Conservation (phyloP, 2,113 vertebrate genomes). For the Cebus imitator region DNA sequence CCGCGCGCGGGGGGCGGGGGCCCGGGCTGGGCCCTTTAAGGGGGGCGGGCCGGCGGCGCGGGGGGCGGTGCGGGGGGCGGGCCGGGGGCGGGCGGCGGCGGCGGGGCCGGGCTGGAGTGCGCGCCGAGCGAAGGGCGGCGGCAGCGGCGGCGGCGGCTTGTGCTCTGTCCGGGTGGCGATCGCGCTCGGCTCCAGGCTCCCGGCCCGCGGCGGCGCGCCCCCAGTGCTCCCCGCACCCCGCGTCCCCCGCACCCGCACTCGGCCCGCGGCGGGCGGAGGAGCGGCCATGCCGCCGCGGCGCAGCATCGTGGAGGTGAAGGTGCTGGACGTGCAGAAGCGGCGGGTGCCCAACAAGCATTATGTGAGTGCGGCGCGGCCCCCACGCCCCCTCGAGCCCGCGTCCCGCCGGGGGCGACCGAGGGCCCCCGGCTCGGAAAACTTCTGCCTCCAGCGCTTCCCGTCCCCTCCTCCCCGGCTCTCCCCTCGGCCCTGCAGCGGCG, state of each 20-base stretch:
- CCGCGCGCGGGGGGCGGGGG: conserved; percentile 54
- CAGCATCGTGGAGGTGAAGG: conserved; percentile 88
- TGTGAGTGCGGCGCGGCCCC: conserved; percentile 81
- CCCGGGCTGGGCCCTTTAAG: conserved; percentile 66
- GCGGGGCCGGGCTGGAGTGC: conserved; percentile 47
- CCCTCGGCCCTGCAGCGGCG: background rate
- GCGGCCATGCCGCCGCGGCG: conserved; percentile 84
- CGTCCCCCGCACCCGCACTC: background rate
- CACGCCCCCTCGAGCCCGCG: conserved; percentile 14
- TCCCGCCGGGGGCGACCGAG: background rate
- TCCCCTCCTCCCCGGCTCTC: background rate
- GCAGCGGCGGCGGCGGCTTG: conserved; percentile 43
- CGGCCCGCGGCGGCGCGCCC: background rate
- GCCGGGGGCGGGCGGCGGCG: conserved; percentile 1
- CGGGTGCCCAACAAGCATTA: conserved; percentile 89
- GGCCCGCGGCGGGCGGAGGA: conserved; percentile 52
- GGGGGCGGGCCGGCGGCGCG: conserved; percentile 4
- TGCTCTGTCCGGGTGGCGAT: background rate
- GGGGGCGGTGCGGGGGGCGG: conserved; percentile 34
- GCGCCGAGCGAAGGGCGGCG: conserved; percentile 41
- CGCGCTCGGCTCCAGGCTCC: background rate
- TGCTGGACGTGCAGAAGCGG: conserved; percentile 90
- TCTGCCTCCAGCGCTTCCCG: background rate
- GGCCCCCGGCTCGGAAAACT: conserved; percentile 16
- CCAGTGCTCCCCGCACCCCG: background rate